Percentiles rank a stretch among this genome's conserved stretches.
phyloP scores from a whole-genome alignment of 2,113 vertebrate species.

The Alexandromys fortis region DNA sequence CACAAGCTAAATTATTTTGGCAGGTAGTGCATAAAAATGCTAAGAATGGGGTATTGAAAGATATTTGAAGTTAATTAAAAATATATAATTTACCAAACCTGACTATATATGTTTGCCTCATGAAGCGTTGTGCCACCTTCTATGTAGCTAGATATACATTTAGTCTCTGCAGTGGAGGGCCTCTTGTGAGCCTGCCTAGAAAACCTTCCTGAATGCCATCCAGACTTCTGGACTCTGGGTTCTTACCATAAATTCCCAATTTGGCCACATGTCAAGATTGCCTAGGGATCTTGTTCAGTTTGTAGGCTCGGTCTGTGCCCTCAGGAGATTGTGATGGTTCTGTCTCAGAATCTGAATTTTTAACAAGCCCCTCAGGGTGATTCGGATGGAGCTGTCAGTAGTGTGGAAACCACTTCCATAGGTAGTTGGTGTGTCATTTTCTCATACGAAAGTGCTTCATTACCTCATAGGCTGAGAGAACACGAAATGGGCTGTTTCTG shows the following conservation, averaged over 20 bases:
- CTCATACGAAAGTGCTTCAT: neutral
- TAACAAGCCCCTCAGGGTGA: slow-evolving; percentile 35
- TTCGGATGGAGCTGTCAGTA: neutral
- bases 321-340: slow-evolving; percentile 38
- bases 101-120: neutral
- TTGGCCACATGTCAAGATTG: slow-evolving; percentile 22
- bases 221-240: neutral
- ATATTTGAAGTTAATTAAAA: slow-evolving; percentile 39
- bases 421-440: neutral
- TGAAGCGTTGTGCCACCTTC: neutral
- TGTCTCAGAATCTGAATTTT: slow-evolving; percentile 56
- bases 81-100: neutral
- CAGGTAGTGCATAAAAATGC: neutral
- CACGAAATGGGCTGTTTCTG: neutral
- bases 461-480: neutral
- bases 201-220: neutral
- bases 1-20: slow-evolving; percentile 23
- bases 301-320: neutral
- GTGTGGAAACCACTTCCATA: neutral
- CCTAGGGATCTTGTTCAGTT: slow-evolving; percentile 15
- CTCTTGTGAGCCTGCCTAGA: neutral
- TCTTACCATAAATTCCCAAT: neutral
- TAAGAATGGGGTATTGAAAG: slow-evolving; percentile 9
- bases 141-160: neutral
- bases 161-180: neutral